Evolutionary conservation across 1,140 invertebrate species (phyloP), one percentile per base, ranked within the genome.

Genomic region (Pomacea maculata): DNA sequence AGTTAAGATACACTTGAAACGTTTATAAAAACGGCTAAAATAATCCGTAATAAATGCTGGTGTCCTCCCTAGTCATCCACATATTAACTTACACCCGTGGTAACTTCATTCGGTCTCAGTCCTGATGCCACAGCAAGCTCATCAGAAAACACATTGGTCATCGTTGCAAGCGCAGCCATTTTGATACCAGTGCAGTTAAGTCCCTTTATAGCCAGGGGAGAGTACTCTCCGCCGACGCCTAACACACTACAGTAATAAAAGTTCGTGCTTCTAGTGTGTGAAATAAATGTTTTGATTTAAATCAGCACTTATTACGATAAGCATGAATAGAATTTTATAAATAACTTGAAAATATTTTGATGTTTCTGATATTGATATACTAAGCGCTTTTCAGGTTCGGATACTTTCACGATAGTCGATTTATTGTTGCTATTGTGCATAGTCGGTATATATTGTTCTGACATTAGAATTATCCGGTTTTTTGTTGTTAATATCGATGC

Each of bases 1-100:
- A 29, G 29, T 45, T 52, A 57, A 5, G 15, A 12, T 9, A 72
- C 19, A 5, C 45, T 12, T 19, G n/a, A 3, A 25, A 25, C 17
- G 45, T 73, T 21, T 29, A 10, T 25, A 55, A 6, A 25, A 68
- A 29, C 29, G 71, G 54, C 25, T 5, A 73, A 29, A 54, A 64
- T 34, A 72, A 4, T 61, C 57, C 5, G 15, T 73, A 63, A n/a
- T 25, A n/a, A 73, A 75, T 34, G 34, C 12, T 61, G 25, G 57
- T 14, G 75, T 1, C 1, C 21, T 10, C 29, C 63, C 57, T 12
- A 21, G 25, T 19, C 0, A 67, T 64, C 64, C 25, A 63, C 19
- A 29, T 10, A 21, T 72, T 19, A 74, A 79, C 81, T 75, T 82
- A 82, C 81, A 34, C 81, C 81, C 63, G 81, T 82, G 0, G 81